Evolutionary conservation across 2,113 vertebrate genomes (phyloP).

Genomic region (Notothenia rossii): DNA sequence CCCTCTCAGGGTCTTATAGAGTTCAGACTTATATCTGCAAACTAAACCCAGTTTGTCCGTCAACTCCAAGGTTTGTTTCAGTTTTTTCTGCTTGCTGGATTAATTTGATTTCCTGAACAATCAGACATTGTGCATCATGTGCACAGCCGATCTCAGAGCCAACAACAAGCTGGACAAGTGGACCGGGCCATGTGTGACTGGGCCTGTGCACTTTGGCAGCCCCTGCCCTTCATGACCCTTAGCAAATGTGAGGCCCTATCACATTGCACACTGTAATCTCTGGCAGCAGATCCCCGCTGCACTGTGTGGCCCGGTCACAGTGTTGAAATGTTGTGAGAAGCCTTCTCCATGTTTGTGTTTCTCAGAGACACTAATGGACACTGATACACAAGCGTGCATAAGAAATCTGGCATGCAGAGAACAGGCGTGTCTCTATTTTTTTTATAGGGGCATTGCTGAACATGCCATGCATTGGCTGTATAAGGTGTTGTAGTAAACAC

Average conservation of each 20-base stretch:
- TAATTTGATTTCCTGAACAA: conserved; percentile 51
- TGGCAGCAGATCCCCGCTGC: conserved; percentile 55
- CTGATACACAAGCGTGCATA: conserved; percentile 3
- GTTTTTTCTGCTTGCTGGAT: conserved; percentile 19
- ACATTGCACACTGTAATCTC: conserved; percentile 72
- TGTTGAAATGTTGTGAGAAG: conserved; percentile 39
- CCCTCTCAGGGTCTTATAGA: neutral
- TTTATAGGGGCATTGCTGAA: conserved; percentile 14
- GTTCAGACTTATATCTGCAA: neutral
- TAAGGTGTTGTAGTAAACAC: neutral
- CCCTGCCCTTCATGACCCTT: conserved; percentile 68
- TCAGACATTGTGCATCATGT: conserved; percentile 43
- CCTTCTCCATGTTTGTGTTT: conserved; percentile 1
- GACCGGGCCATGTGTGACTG: conserved; percentile 12
- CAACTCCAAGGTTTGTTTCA: neutral
- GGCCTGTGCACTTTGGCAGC: conserved; percentile 37
- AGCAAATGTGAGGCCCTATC: conserved; percentile 73
- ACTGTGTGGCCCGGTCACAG: conserved; percentile 28
- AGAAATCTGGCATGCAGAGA: conserved; percentile 10
- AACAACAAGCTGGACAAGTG: conserved; percentile 22
- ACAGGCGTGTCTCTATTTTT: neutral
- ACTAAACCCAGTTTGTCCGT: conserved; percentile 6
- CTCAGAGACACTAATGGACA: conserved; percentile 8
- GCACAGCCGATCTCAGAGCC: conserved; percentile 38
- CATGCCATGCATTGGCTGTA: neutral